Base-by-base conservation (phyloP, 2,888 invertebrate genomes). In the Nomada hirtipes region DNA sequence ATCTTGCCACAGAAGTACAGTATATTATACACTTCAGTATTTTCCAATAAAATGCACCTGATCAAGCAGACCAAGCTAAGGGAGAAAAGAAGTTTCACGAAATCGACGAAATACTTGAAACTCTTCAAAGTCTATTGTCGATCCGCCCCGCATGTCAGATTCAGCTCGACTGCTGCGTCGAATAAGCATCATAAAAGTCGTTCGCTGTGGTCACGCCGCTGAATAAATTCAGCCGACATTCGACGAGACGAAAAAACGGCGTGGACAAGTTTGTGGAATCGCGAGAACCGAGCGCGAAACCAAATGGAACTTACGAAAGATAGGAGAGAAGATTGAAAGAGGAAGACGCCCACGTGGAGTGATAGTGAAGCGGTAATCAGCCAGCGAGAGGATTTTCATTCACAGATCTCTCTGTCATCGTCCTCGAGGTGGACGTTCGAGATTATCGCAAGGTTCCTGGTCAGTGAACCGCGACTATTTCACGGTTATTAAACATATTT, bases 241-340 rank as follows among this genome's bases (percentile, higher is more conserved):
- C 69, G 63, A 44, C 59, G 59, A 57, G 47, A 57, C 52, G 68
- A 74, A 70, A 68, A 82, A 68, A 42, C 55, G 65, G 44, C 9
- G 72, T 52, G 44, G 55, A 57, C 59, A 36, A 23, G 52, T 67
- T 71, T 74, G 65, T 57, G 55, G 81, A 73, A 50, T 52, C 65
- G 60, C 52, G 71, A 13, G 55, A 59, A 59, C 57, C 20, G 26
- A 47, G 52, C 71, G 67, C 64, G 67, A 23, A 78, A 59, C 74
- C 61, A 77, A 84, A 83, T 84, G 80, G 80, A 84, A 80, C 59
- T 84, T 80, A 75, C 80, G 74, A 60, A 83, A 84, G 84, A 84
- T 84, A 84, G 74, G 80, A 75, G 78, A 63, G 59, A 53, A 73
- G 84, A 84, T 84, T 82, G 76, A 64, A 18, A 57, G 47, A 74